These are phyloP conservation scores for Amphipyra berbera DNA, from an alignment of 2,888 invertebrate genomes.

Conservation along the genomic window DNA sequence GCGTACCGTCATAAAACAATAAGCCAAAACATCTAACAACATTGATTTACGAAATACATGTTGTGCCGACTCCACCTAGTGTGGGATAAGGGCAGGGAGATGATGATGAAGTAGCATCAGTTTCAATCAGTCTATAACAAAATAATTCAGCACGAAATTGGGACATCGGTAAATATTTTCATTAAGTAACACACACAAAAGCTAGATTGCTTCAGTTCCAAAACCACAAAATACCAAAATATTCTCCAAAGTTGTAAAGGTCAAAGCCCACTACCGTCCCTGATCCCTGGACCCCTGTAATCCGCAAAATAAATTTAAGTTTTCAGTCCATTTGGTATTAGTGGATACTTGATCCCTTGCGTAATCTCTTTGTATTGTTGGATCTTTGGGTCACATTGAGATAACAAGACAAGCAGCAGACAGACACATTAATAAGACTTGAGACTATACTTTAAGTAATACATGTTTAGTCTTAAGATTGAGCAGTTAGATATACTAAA, in stretches of 20 bases:
- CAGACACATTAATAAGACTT: constrained; percentile 31
- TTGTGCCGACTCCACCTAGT: too few species aligned
- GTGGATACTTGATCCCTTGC: constrained; percentile 22
- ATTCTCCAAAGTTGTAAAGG: constrained; percentile 18
- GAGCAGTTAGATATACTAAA: not conserved
- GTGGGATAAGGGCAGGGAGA: too few species aligned
- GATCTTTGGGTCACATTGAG: constrained; percentile 33
- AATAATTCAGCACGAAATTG: too few species aligned
- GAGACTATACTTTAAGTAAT: not conserved
- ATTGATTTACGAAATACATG: too few species aligned
- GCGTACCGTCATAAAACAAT: too few species aligned
- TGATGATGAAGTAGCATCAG: too few species aligned
- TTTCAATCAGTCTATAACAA: too few species aligned
- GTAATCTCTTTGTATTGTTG: constrained; percentile 33
- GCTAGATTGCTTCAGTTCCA: not conserved
- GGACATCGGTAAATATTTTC: too few species aligned
- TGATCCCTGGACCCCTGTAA: constrained; percentile 25
- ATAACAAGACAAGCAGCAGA: constrained; percentile 1
- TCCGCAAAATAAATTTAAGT: constrained; percentile 56
- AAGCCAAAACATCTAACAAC: too few species aligned
- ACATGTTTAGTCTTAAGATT: constrained; percentile 1
- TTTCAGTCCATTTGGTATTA: constrained; percentile 51
- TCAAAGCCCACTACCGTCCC: constrained; percentile 10
- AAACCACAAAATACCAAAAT: constrained; percentile 3
- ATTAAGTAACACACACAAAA: not conserved